Evolutionary conservation across 2,113 vertebrate genomes (phyloP), one percentile per base, ranked within the genome.

Genomic region (Pogona vitticeps): DNA sequence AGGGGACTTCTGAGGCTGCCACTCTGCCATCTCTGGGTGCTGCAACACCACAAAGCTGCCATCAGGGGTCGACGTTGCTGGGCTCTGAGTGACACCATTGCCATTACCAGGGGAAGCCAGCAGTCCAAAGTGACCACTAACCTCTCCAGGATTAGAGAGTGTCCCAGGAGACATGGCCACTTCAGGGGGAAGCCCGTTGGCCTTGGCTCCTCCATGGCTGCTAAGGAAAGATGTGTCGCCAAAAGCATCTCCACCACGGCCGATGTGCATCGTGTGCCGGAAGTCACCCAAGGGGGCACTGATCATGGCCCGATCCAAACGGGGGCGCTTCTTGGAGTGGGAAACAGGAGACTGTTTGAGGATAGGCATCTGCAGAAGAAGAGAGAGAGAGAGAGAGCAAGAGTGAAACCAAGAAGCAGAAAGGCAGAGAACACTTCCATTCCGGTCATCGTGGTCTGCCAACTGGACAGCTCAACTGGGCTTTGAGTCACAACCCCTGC

Each of bases 181-280:
- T 20, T 91, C 90, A 0, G 78, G n/a, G 6, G 86, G 36, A 17
- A 90, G 82, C 28, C 90, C 90, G 13, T 92, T 91, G 76, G 86
- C 63, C 68, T 91, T 88, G 56, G 90, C 26, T 23, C 84, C 86
- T 42, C 97, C 97, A 1, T 97, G 94, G 17, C 94, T 97, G 90
- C 97, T 96, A 75, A 98, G 95, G 90, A 98, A 98, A 26, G 97
- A 98, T 40, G 97, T 98, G 93, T 98, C 97, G 1, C 97, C 97
- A 61, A 98, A 98, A 26, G 94, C 97, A n/a, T 98, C 97, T 1
- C 97, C 97, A 12, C 97, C 97, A 36, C 97, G 95, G 10, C 97
- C 97, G 3, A 98, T 97, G 93, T 98, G 97, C 97, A 98, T 98
- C 38, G 97, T 98, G 94, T 98, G 97, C 23, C 97, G 96, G 94